Conservation (phyloP, 2,888 invertebrate genomes). For the Lucinisca nassula region DNA sequence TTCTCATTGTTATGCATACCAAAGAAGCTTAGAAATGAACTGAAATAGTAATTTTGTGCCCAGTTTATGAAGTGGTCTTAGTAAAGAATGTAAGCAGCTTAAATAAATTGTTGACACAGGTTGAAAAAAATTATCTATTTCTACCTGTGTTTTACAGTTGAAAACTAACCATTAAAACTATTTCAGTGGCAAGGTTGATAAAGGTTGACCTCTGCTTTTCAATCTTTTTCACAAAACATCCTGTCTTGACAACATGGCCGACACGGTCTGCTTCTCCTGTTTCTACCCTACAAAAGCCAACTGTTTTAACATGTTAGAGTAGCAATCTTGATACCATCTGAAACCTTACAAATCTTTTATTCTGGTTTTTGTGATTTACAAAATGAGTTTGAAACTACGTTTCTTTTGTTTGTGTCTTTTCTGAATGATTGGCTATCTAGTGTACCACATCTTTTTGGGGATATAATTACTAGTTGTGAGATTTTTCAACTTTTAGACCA, state of each 20-base stretch:
- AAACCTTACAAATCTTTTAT: slow-evolving; percentile 6
- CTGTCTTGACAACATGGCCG: slow-evolving; percentile 46
- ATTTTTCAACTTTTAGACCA: not conserved
- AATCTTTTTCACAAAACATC: slow-evolving; percentile 34
- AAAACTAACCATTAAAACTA: slow-evolving; percentile 14
- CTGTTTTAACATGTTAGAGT: slow-evolving; percentile 15
- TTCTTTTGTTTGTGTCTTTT: not conserved
- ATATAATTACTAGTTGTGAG: not conserved
- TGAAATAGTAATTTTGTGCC: too few species aligned
- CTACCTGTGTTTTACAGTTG: slow-evolving; percentile 4
- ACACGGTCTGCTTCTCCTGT: slow-evolving; percentile 37
- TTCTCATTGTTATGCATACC: too few species aligned
- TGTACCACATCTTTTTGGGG: not conserved
- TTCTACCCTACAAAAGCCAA: slow-evolving; percentile 15
- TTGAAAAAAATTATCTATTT: too few species aligned
- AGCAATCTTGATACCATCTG: not conserved
- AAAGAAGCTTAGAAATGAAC: too few species aligned
- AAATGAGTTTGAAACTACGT: slow-evolving; percentile 13
- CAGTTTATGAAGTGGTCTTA: too few species aligned
- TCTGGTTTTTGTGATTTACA: slow-evolving; percentile 2
- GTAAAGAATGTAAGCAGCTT: too few species aligned
- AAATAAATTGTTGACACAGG: too few species aligned
- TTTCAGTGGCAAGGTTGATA: slow-evolving; percentile 9
- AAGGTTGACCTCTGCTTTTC: slow-evolving; percentile 19
- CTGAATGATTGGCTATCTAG: slow-evolving; percentile 2